Conservation (phyloP, 1,140 invertebrate species). For the Cotesia vestalis region DNA sequence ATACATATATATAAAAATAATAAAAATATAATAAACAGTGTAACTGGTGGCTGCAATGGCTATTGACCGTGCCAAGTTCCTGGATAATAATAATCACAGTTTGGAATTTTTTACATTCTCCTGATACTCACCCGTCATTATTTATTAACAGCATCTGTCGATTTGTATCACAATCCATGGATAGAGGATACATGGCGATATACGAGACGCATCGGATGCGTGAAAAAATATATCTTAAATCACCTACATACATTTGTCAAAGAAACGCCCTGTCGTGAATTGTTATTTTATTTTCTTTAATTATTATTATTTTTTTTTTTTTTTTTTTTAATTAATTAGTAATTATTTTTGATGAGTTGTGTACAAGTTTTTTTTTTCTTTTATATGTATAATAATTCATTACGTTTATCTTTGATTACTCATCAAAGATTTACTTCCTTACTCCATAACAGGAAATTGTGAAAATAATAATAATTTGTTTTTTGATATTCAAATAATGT, state of each 20-base stretch:
- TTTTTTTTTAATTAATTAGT: no score
- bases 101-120: background rate
- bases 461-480: background rate
- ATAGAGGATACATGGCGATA: slow-evolving; percentile 15
- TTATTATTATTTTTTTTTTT: no score
- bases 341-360: background rate
- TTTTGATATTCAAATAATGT: background rate
- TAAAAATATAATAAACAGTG: background rate
- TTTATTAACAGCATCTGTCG: slow-evolving; percentile 18
- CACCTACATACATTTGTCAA: slow-evolving; percentile 29
- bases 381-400: background rate
- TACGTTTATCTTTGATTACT: background rate
- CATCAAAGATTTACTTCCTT: no score
- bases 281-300: background rate
- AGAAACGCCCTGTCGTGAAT: slow-evolving; percentile 27
- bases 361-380: background rate
- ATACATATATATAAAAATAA: background rate
- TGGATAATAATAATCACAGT: slow-evolving; percentile 2
- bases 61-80: background rate
- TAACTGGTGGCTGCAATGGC: slow-evolving; percentile 1
- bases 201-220: slow-evolving; percentile 30
- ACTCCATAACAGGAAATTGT: no score
- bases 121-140: slow-evolving; percentile 18
- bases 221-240: slow-evolving; percentile 29
- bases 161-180: slow-evolving; percentile 16